Base-by-base conservation (phyloP, 1,140 invertebrate species). In the Leptinotarsa lineolata region DNA sequence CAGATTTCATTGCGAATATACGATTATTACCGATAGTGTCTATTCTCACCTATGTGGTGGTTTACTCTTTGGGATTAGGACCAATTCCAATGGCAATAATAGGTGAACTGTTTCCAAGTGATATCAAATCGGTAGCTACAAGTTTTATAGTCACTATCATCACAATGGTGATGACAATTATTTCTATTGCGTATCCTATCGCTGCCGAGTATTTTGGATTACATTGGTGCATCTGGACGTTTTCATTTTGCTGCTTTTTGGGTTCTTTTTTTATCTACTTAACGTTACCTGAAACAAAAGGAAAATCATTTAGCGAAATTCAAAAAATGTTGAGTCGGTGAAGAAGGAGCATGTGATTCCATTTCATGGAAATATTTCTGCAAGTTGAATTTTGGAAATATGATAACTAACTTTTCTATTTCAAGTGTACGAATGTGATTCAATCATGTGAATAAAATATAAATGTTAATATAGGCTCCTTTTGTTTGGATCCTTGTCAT, bases 71-170 rank as follows among this genome's bases (percentile, higher is more conserved):
- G 82, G 93, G 93, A 4, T 91, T 94, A 78, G 94, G 94, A 1
- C 93, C 95, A 0, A 85, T 96, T 13, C 93, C 94, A 0, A 95
- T 94, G 93, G 90, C 94, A 1, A 89, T 97, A 39, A 91, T 95
- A 88, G 91, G 91, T 3, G 93, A 97, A 84, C 89, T 96, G 76
- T 93, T 95, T 77, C 90, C 94, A 1, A 86, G 90, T 0, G 90
- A 92, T 76, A 89, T 94, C 2, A 92, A 94, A 81, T 91, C 92
- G 0, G 85, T 89, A 3, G 94, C 93, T 1, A 91, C 92, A 1
- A 90, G 92, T 0, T 86, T 94, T 5, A 91, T 92, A 0, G 54
- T 68, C 45, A 48, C 67, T 12, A 21, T 68, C 6, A 12, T 68
- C n/a, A 20, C 24, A 5, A 58, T 68, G 2, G 2, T 46, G 15